phyloP scores from a whole-genome alignment of 2,113 vertebrate species.

The Prunella himalayana region DNA sequence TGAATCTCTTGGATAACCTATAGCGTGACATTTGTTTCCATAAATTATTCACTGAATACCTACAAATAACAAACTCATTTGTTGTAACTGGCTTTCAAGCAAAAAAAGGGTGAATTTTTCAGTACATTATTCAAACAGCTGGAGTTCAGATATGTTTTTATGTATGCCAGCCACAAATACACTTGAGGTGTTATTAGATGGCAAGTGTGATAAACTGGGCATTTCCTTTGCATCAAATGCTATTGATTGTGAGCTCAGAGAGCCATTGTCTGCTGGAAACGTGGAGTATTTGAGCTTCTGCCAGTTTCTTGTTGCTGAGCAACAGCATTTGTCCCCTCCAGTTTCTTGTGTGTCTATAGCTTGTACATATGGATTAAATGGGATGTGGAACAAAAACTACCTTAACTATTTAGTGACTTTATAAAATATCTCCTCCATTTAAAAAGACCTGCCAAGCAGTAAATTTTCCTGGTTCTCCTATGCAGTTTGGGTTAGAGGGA shows the following conservation, averaged over 20 bases:
- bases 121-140: conserved; percentile 26
- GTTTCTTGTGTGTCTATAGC: conserved; percentile 29
- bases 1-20: background rate
- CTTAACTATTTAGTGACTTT: conserved; percentile 38
- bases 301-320: conserved; percentile 67
- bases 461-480: background rate
- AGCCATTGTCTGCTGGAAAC: conserved; percentile 52
- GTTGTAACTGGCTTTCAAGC: background rate
- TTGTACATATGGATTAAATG: conserved; percentile 55
- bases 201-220: conserved; percentile 30
- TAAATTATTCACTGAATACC: conserved; percentile 50
- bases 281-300: conserved; percentile 45
- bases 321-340: conserved; percentile 60
- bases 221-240: conserved; percentile 56
- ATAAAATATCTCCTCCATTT: background rate
- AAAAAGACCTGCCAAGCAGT: background rate
- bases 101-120: background rate
- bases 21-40: conserved; percentile 26
- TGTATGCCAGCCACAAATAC: background rate
- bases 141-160: conserved; percentile 17
- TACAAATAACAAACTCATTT: conserved; percentile 15
- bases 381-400: background rate
- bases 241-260: conserved; percentile 50
- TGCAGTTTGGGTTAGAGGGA: background rate
- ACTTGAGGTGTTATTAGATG: conserved; percentile 34